These are phyloP conservation scores for Sebastes variabilis DNA, from an alignment of 2,797 vertebrate species.

Conservation along the genomic window DNA sequence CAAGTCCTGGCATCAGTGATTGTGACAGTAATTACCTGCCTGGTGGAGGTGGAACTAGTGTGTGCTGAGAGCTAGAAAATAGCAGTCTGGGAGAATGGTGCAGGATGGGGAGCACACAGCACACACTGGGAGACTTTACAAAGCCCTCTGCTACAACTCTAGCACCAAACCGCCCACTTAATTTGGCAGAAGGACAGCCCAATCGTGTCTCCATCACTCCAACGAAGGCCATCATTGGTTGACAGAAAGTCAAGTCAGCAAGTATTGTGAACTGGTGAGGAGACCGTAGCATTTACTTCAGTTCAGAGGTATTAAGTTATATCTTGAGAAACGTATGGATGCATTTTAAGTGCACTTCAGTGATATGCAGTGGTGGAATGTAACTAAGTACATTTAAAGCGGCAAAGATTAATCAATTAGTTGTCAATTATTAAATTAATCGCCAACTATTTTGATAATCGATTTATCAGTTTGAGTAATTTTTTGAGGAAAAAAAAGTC, in stretches of 20 bases:
- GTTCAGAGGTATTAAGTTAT: background rate
- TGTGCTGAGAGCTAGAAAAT: conserved; percentile 53
- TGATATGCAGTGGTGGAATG: background rate
- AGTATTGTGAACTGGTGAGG: background rate
- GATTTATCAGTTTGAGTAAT: no score
- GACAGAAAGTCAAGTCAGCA: conserved; percentile 42
- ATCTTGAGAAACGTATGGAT: background rate
- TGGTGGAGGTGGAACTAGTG: conserved; percentile 47
- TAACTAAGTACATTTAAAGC: background rate
- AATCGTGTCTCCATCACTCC: background rate
- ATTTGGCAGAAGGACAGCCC: conserved; percentile 30
- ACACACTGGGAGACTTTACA: conserved; percentile 26
- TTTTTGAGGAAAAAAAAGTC: no score
- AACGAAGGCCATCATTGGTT: background rate
- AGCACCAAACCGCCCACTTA: conserved; percentile 32
- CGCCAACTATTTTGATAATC: no score
- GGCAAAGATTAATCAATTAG: no score
- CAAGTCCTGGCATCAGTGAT: conserved; percentile 38
- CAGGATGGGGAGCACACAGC: conserved; percentile 13
- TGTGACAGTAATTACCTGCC: conserved; percentile 71
- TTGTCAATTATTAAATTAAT: no score
- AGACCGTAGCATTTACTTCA: background rate
- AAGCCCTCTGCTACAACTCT: conserved; percentile 18
- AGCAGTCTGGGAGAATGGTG: conserved; percentile 36
- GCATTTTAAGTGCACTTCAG: background rate